Conservation (phyloP, 2,797 vertebrate genomes). For the Leptoclinus maculatus region DNA sequence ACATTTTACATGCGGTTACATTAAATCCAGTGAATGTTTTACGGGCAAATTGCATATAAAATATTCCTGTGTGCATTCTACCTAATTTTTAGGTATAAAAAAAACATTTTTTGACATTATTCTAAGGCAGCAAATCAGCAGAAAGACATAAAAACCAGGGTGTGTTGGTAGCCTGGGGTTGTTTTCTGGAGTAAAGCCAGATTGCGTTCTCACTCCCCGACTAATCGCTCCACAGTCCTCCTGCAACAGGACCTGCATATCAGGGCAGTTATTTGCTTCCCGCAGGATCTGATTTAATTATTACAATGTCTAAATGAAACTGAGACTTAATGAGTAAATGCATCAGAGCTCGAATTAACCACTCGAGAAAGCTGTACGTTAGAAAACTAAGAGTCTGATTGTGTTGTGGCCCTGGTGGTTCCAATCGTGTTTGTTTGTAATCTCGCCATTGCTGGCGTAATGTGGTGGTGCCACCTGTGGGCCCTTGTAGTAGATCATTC, state of each 20-base stretch:
- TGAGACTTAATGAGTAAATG: slow-evolving; percentile 8
- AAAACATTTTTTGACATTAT: too few species aligned
- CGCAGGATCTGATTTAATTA: slow-evolving; percentile 8
- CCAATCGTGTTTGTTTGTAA: background rate
- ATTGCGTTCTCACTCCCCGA: background rate
- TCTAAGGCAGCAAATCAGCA: slow-evolving; percentile 13
- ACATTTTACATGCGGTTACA: background rate
- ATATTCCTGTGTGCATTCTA: background rate
- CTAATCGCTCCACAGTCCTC: slow-evolving; percentile 12
- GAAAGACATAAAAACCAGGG: background rate
- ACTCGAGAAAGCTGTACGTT: background rate
- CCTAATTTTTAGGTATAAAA: too few species aligned
- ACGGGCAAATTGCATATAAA: background rate
- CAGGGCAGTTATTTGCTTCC: slow-evolving; percentile 9
- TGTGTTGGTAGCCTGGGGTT: slow-evolving; percentile 23
- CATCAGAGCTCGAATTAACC: slow-evolving; percentile 8
- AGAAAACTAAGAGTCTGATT: background rate
- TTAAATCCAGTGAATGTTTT: background rate
- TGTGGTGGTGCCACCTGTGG: background rate
- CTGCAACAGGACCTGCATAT: slow-evolving; percentile 17
- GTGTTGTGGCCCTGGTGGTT: background rate
- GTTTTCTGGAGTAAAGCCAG: slow-evolving; percentile 22
- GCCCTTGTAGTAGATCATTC: background rate
- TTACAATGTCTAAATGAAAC: slow-evolving; percentile 37
- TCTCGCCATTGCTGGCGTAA: background rate